Base-by-base conservation (phyloP, 2,797 vertebrate species). In the Pogonophryne albipinna region DNA sequence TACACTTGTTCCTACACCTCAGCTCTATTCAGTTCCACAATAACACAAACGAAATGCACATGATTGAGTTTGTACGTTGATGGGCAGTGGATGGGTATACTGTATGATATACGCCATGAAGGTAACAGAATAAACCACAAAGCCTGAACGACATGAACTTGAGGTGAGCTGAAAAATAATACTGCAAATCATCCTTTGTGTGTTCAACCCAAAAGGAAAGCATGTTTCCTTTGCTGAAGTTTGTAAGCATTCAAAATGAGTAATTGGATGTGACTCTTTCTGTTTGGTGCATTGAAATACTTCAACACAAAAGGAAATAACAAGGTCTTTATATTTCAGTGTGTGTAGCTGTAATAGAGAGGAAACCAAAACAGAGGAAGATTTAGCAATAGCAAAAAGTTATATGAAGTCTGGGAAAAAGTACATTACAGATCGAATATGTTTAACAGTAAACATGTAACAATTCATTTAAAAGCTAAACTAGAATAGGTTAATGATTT, bases 121-220 rank as follows among this genome's bases (percentile, higher is more conserved):
- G 52, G 23, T n/a, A 56, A 49, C 51, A 34, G 42, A 66, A 47
- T 38, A n/a, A 71, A 67, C 51, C 46, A 41, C 16, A 17, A 38
- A 34, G n/a, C 27, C 10, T 46, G 44, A 38, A 73, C 16, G 49
- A 15, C 61, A 27, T 15, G 7, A 31, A 13, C 53, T 49, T 0
- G 0, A 51, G 45, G 46, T 23, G 59, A 50, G 38, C 66, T 55
- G 31, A 56, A 56, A 65, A 55, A 75, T 66, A 61, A n/a, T 27
- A 11, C n/a, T 19, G 50, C 20, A 57, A 44, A 63, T 27, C 51
- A 57, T 71, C 45, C n/a, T 66, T 44, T 55, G 31, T 4, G 38
- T n/a, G 47, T 60, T 73, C 61, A 66, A 55, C 41, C 47, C n/a
- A 34, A 13, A 45, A 55, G 50, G 38, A 69, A 51, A 78, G 31